Percentiles rank a stretch among this genome's conserved stretches.
Evolutionary conservation across 2,113 vertebrate genomes (phyloP).

Genomic region (Cryptotis parvus): DNA sequence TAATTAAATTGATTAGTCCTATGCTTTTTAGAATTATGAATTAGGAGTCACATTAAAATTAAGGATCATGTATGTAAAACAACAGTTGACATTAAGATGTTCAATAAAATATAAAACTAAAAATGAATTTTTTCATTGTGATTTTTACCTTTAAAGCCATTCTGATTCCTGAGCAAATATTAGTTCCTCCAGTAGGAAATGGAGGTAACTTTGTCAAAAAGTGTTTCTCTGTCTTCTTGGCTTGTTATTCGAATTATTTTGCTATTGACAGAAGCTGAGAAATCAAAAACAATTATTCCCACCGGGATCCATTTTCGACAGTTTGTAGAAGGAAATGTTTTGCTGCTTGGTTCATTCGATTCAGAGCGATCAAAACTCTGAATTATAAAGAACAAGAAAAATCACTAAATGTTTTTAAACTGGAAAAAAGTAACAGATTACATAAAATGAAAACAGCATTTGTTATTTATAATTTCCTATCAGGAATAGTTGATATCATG

Average conservation of each 20-base stretch:
- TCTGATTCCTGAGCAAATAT: slow-evolving; percentile 80
- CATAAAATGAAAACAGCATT: neutral
- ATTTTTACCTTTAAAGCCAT: slow-evolving; percentile 81
- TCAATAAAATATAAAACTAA: neutral
- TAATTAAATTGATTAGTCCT: neutral
- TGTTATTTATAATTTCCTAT: slow-evolving; percentile 27
- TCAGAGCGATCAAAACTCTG: neutral
- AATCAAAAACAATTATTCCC: slow-evolving; percentile 84
- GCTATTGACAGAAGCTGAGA: rapidly evolving
- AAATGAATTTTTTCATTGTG: neutral
- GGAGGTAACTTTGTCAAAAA: slow-evolving; percentile 67
- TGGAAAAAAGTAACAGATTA: neutral
- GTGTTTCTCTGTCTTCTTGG: neutral
- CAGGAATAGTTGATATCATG: neutral
- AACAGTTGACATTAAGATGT: neutral
- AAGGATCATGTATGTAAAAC: neutral
- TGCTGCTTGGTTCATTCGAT: slow-evolving; percentile 80
- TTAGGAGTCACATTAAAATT: neutral
- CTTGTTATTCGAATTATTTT: slow-evolving; percentile 68
- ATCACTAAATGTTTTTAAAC: neutral
- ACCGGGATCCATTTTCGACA: slow-evolving; percentile 80
- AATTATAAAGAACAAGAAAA: slow-evolving; percentile 16
- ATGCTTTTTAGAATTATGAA: neutral
- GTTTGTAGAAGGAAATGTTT: slow-evolving; percentile 79
- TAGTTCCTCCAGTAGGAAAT: neutral